Conservation (phyloP, 2,888 invertebrate genomes). For the Vanessa cardui region DNA sequence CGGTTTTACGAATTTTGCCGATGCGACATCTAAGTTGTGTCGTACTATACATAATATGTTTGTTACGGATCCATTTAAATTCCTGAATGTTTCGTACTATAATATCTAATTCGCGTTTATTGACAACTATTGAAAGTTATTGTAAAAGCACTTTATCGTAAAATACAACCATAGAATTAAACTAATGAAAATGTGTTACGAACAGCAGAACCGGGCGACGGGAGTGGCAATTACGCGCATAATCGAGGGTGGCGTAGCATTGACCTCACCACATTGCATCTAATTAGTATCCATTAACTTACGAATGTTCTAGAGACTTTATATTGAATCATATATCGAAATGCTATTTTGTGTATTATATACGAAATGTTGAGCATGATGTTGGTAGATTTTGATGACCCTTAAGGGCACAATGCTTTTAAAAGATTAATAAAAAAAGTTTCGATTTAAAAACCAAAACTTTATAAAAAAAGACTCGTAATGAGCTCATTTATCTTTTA, state of each 20-base stretch:
- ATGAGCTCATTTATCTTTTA: too few relatives aligned
- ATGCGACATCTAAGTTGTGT: too few relatives aligned
- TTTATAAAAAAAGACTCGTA: too few relatives aligned
- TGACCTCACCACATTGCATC: slow-evolving; percentile 22
- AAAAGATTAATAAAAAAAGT: too few relatives aligned
- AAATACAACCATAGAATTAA: slow-evolving; percentile 19
- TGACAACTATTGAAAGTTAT: background rate
- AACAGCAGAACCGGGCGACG: background rate
- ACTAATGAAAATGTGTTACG: slow-evolving; percentile 15
- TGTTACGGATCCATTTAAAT: background rate
- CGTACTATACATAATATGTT: too few relatives aligned
- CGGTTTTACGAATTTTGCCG: too few relatives aligned
- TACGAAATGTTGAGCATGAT: too few relatives aligned
- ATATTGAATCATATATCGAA: background rate
- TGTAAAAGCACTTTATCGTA: slow-evolving; percentile 13
- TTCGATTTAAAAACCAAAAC: too few relatives aligned
- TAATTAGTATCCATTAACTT: slow-evolving; percentile 7
- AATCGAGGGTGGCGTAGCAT: slow-evolving; percentile 24
- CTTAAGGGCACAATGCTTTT: too few relatives aligned
- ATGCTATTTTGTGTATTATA: background rate
- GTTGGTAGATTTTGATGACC: too few relatives aligned
- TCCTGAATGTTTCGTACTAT: background rate
- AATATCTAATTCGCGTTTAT: background rate
- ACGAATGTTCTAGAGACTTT: background rate
- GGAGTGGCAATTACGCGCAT: slow-evolving; percentile 28